Evolutionary conservation across 35 echinoderm and acorn worm species (phyloP).

Genomic region (Anneissia japonica): DNA sequence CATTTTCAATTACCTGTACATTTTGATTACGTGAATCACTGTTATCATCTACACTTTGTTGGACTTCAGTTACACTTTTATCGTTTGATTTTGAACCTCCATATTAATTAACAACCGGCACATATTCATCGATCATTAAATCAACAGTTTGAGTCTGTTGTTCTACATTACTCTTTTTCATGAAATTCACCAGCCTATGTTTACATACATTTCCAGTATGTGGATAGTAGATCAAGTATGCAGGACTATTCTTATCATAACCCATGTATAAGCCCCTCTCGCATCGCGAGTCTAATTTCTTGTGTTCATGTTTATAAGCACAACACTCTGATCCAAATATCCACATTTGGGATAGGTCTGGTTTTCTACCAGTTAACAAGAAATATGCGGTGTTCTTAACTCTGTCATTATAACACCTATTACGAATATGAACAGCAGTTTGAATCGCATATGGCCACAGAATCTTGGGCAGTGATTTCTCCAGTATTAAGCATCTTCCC

Average conservation of each 20-base stretch:
- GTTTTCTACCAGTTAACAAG: slow-evolving; percentile 8
- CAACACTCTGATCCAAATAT: slow-evolving; percentile 21
- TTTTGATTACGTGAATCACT: too few species aligned
- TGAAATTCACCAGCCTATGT: slow-evolving; percentile 15
- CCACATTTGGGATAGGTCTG: slow-evolving; percentile 17
- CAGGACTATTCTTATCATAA: too few species aligned
- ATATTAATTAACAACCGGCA: too few species aligned
- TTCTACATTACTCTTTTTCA: not conserved
- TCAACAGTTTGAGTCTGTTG: not conserved
- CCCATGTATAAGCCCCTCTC: too few species aligned
- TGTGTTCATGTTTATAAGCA: not conserved
- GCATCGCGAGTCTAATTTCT: not conserved
- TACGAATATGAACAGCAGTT: slow-evolving; percentile 16
- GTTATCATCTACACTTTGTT: too few species aligned
- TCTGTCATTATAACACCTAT: slow-evolving; percentile 37
- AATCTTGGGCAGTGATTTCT: slow-evolving; percentile 9
- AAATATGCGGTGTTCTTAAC: slow-evolving; percentile 10
- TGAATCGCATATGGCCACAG: slow-evolving; percentile 42
- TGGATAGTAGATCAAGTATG: too few species aligned
- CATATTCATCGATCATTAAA: not conserved
- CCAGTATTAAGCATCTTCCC: slow-evolving; percentile 31
- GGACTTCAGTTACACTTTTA: too few species aligned
- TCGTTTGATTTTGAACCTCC: too few species aligned
- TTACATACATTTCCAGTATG: slow-evolving; percentile 7
- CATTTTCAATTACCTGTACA: too few species aligned